These are phyloP conservation scores for Actinia equina DNA, from an alignment of 64 coral and sea anemone species.

Conservation along the genomic window DNA sequence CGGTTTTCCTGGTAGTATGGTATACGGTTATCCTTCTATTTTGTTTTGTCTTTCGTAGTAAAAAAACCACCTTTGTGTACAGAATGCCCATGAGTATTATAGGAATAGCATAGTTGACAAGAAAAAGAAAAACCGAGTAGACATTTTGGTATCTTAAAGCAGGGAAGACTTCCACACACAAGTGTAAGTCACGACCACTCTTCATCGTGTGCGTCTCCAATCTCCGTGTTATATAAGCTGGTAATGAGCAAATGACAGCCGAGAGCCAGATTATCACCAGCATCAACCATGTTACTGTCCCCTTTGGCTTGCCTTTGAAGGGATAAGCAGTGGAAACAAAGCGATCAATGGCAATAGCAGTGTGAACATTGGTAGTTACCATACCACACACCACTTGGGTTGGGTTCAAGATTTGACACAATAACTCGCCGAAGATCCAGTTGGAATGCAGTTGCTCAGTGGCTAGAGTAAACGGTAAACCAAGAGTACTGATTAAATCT, in stretches of 20 bases:
- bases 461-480: conserved; percentile 56
- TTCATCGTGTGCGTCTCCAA: neutral
- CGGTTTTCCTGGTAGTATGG: conserved; percentile 1
- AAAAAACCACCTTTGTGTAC: conserved; percentile 47
- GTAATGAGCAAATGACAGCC: conserved; percentile 50
- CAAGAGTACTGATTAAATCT: conserved; percentile 60
- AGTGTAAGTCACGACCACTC: conserved; percentile 31
- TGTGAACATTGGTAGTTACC: conserved; percentile 73
- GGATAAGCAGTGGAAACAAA: conserved; percentile 55
- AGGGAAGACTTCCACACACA: conserved; percentile 57
- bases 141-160: conserved; percentile 1
- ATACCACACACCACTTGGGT: conserved; percentile 70
- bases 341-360: conserved; percentile 50
- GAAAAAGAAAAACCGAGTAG: conserved; percentile 67
- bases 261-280: conserved; percentile 35
- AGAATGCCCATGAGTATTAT: conserved; percentile 52
- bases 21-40: conserved; percentile 5
- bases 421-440: conserved; percentile 64
- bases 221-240: conserved; percentile 33
- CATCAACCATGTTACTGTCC: conserved; percentile 9
- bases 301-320: conserved; percentile 13
- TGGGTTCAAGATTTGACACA: conserved; percentile 56
- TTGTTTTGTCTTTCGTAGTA: conserved; percentile 43
- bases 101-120: conserved; percentile 59
- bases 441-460: conserved; percentile 38